Evolutionary conservation across 1,140 invertebrate species (phyloP), one percentile per base, ranked within the genome.

Genomic region (Hyphantria cunea): DNA sequence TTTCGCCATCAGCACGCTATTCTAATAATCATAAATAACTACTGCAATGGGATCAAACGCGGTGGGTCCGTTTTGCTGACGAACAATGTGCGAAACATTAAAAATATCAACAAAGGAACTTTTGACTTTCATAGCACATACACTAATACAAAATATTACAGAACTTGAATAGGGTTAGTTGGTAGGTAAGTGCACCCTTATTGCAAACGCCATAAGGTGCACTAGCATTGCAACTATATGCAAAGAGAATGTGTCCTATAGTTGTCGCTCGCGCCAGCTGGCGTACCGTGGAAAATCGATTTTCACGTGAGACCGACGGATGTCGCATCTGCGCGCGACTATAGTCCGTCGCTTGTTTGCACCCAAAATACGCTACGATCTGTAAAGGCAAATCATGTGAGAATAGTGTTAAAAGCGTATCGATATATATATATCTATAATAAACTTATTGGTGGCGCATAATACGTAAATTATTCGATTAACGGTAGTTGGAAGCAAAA

Each of bases 41-140:
- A 74, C 73, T 70, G 74, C 79, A 86, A 90, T 87, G 85, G 80
- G 86, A 86, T 88, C 80, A 84, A 90, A 84, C 84, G 85, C 77
- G 84, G 86, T 84, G 72, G 80, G 85, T 87, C 84, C 56, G 51
- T 68, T 61, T 74, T 69, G 65, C 62, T 58, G 52, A 59, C 68
- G 70, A 80, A 90, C 88, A 90, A 90, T 89, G 86, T 89, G 86
- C 86, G 84, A 90, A 86, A 90, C 88, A 88, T 90, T 90, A 88
- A 90, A 90, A 89, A 89, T 89, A 90, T 89, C 88, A 89, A 90
- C 88, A 90, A 90, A 86, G 75, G 80, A 84, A 86, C 88, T 90
- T 90, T 86, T 90, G 86, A 90, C 84, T 84, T 86, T 87, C 80
- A 88, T 84, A 86, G 80, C 86, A 90, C 80, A 86, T 86, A 84